Percentiles rank a stretch among this genome's conserved stretches.
Conservation (phyloP, 2,888 invertebrate genomes). For the Pristionchus fissidentatus region DNA sequence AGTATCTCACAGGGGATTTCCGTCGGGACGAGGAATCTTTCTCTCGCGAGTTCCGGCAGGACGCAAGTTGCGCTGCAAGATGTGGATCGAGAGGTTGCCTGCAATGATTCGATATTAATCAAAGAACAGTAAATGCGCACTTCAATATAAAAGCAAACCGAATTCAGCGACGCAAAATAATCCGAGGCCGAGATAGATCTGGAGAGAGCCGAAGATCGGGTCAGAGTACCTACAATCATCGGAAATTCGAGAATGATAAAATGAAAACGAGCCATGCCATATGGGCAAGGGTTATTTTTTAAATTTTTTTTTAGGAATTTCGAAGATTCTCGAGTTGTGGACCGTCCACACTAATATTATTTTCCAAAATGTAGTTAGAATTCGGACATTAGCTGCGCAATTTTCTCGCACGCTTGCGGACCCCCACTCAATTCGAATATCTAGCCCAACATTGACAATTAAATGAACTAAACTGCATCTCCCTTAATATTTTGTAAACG, state of each 20-base stretch:
- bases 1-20: slow-evolving; percentile 56
- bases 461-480: too few relatives aligned
- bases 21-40: slow-evolving; percentile 80
- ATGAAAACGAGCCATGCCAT: background rate
- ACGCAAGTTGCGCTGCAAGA: slow-evolving; percentile 90
- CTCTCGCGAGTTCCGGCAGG: slow-evolving; percentile 90
- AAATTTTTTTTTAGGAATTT: too few relatives aligned
- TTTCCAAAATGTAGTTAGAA: background rate
- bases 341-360: too few relatives aligned
- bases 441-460: too few relatives aligned
- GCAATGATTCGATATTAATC: slow-evolving; percentile 76
- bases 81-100: slow-evolving; percentile 93
- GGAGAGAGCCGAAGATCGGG: slow-evolving; percentile 51
- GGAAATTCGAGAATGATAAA: background rate
- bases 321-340: too few relatives aligned
- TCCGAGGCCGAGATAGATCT: slow-evolving; percentile 68
- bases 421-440: too few relatives aligned
- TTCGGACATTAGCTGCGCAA: too few relatives aligned
- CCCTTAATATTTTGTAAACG: too few relatives aligned
- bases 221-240: slow-evolving; percentile 43
- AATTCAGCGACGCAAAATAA: slow-evolving; percentile 71
- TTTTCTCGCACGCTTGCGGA: too few relatives aligned
- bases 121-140: background rate
- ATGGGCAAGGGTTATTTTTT: too few relatives aligned
- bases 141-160: slow-evolving; percentile 57